These are phyloP conservation scores for Oncopeltus fasciatus DNA, from an alignment of 1,140 invertebrate genomes.

Conservation along the genomic window DNA sequence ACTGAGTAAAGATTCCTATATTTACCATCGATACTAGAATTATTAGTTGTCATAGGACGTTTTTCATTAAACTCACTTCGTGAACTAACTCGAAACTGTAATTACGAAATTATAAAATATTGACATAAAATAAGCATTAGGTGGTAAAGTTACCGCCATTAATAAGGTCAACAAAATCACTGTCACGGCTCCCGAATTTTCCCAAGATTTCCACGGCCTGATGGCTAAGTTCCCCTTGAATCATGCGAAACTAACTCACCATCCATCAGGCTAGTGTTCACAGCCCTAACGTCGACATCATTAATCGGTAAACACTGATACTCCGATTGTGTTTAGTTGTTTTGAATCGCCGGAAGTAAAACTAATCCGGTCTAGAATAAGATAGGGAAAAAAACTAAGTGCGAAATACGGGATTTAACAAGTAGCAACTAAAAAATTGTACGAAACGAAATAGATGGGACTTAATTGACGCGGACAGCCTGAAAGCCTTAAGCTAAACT, in stretches of 20 bases:
- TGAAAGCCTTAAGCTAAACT: too few species aligned
- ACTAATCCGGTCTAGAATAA: constrained; percentile 9
- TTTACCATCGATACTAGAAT: too few species aligned
- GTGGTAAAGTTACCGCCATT: constrained; percentile 10
- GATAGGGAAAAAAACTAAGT: background rate
- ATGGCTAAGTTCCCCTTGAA: background rate
- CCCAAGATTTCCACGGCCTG: background rate
- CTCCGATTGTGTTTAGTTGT: constrained; percentile 1
- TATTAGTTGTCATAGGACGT: too few species aligned
- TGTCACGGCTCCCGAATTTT: background rate
- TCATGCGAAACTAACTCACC: background rate
- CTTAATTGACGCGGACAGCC: too few species aligned
- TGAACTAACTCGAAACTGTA: too few species aligned
- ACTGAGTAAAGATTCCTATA: too few species aligned
- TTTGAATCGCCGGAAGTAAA: constrained; percentile 15
- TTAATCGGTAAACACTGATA: constrained; percentile 11
- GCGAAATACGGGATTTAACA: background rate
- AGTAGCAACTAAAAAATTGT: too few species aligned
- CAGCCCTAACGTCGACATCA: constrained; percentile 7
- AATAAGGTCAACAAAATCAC: background rate
- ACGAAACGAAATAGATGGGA: too few species aligned
- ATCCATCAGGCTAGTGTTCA: constrained; percentile 15
- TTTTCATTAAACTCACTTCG: too few species aligned
- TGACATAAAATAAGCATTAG: too few species aligned
- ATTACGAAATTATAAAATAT: too few species aligned